phyloP scores from a whole-genome alignment of 2,113 vertebrate species.

The Scomber scombrus region DNA sequence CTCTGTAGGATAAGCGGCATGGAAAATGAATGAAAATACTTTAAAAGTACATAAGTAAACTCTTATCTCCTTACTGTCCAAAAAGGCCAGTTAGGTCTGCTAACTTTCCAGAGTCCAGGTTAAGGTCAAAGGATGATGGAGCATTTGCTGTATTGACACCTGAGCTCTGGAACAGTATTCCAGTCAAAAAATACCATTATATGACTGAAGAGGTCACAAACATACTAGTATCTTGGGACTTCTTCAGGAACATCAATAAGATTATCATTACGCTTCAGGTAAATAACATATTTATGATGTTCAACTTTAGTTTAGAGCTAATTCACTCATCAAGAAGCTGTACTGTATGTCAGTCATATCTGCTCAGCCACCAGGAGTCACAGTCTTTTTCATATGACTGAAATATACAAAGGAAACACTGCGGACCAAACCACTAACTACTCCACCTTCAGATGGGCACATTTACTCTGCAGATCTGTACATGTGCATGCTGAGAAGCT shows the following conservation, averaged over 20 bases:
- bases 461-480: constrained; percentile 58
- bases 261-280: not conserved
- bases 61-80: no score
- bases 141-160: no score
- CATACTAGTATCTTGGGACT: not conserved
- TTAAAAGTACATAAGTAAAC: no score
- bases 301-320: not conserved
- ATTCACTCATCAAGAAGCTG: no score
- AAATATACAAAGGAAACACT: constrained; percentile 10
- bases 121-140: no score
- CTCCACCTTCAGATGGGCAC: constrained; percentile 32
- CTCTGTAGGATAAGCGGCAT: no score
- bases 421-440: constrained; percentile 27
- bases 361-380: no score
- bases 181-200: not conserved
- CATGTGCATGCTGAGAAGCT: constrained; percentile 40
- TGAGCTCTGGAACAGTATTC: no score
- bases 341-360: no score
- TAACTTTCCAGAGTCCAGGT: no score
- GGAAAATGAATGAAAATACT: no score
- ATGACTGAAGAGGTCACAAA: not conserved
- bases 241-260: not conserved
- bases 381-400: not conserved
- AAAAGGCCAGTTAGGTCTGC: no score
- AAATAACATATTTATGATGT: not conserved